These are phyloP conservation scores for Phodopus roborovskii DNA, from an alignment of 2,113 vertebrate species.

Conservation along the genomic window DNA sequence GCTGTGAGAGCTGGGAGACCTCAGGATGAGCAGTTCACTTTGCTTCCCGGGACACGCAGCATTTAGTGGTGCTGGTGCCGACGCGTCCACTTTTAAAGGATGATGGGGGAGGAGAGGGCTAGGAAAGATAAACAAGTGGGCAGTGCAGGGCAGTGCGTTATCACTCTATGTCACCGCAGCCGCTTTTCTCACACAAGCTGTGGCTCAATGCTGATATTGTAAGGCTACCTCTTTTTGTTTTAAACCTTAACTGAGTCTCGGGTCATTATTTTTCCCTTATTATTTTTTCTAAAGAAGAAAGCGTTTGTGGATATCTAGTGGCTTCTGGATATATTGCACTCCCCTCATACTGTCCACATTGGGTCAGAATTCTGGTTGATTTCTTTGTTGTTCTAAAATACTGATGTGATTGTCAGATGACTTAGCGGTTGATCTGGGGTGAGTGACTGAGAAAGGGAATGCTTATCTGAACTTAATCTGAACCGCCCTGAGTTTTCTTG, in stretches of 20 bases:
- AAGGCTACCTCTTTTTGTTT: not conserved
- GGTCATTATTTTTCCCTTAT: constrained; percentile 40
- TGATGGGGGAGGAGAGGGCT: not conserved
- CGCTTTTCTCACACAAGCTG: not conserved
- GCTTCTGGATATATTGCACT: not conserved
- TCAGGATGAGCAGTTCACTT: not conserved
- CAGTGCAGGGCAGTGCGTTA: too few species aligned
- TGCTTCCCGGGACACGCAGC: not conserved
- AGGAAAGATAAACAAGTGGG: constrained; percentile 10
- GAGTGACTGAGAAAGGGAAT: constrained; percentile 57
- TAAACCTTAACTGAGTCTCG: not conserved
- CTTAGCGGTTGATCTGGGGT: constrained; percentile 78
- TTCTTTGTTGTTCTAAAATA: constrained; percentile 43
- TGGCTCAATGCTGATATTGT: constrained; percentile 1
- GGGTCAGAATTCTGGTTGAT: constrained; percentile 16
- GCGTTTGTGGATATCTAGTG: constrained; percentile 10
- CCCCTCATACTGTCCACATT: not conserved
- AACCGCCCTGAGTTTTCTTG: constrained; percentile 77
- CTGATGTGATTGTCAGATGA: constrained; percentile 67
- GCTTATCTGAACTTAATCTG: constrained; percentile 84
- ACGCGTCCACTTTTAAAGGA: not conserved
- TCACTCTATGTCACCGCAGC: not conserved
- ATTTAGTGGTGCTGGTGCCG: too few species aligned
- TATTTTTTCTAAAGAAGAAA: not conserved
- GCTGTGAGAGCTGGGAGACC: not conserved